Conservation (phyloP, 2,113 vertebrate genomes). For the Falcunculus frontatus region DNA sequence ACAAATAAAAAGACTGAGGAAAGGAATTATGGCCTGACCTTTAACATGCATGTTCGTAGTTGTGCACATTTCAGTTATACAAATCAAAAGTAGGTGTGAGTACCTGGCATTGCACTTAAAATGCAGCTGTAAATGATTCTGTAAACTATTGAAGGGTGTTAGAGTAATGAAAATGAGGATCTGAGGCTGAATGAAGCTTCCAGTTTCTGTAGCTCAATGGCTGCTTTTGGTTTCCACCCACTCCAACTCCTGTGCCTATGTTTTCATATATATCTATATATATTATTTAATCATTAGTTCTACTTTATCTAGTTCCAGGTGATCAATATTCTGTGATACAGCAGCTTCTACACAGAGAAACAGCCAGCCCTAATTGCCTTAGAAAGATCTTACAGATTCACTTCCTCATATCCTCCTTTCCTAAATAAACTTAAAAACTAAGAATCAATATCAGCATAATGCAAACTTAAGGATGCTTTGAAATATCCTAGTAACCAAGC, state of each 20-base stretch:
- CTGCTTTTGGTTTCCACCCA: neutral
- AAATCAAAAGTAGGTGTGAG: neutral
- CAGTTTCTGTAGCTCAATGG: neutral
- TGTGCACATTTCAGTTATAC: neutral
- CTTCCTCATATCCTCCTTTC: neutral
- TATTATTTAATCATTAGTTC: neutral
- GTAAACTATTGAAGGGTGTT: neutral
- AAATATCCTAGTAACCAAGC: neutral
- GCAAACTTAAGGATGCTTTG: neutral
- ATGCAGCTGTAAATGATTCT: neutral
- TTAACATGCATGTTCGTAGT: neutral
- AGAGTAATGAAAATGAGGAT: fast-evolving
- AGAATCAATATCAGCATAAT: neutral
- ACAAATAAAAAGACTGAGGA: neutral
- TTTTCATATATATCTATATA: neutral
- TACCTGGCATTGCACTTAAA: neutral
- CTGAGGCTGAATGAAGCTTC: neutral
- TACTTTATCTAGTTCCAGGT: neutral
- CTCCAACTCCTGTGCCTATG: neutral
- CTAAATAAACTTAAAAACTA: neutral
- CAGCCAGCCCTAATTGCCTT: neutral
- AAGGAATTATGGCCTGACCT: neutral
- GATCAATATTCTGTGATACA: neutral
- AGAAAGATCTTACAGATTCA: neutral
- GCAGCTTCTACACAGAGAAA: neutral